phyloP scores from a whole-genome alignment of 2,113 vertebrate genomes.

The Lagopus muta region DNA sequence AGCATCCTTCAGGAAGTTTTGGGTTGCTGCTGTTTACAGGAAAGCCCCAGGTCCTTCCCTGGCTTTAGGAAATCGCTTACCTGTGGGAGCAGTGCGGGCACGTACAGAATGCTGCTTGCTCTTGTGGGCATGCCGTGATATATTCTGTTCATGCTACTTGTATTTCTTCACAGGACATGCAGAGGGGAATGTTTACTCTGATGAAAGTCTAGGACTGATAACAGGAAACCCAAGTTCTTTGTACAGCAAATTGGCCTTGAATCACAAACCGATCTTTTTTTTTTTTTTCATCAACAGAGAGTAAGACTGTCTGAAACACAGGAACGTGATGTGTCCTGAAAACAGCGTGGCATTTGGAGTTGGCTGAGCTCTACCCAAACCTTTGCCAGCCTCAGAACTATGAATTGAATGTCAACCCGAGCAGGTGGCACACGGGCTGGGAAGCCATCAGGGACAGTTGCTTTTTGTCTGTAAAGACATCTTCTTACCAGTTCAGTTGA shows the following conservation, averaged over 20 bases:
- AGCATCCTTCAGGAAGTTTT: neutral
- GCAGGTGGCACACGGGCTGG: slow-evolving; percentile 37
- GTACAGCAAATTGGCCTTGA: slow-evolving; percentile 50
- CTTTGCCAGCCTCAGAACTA: slow-evolving; percentile 42
- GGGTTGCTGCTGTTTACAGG: neutral
- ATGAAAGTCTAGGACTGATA: slow-evolving; percentile 71
- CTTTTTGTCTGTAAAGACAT: slow-evolving; percentile 22
- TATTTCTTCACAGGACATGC: slow-evolving; percentile 50
- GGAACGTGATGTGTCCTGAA: slow-evolving; percentile 56
- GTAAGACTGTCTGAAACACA: slow-evolving; percentile 51
- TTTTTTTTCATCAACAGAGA: slow-evolving; percentile 51
- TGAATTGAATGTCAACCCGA: slow-evolving; percentile 61
- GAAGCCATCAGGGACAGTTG: slow-evolving; percentile 20
- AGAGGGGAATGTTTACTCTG: slow-evolving; percentile 48
- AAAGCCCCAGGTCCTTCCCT: neutral
- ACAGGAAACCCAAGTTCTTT: slow-evolving; percentile 73
- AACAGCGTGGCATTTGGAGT: slow-evolving; percentile 66
- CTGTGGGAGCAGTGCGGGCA: neutral
- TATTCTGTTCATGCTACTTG: neutral
- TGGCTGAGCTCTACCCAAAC: slow-evolving; percentile 44
- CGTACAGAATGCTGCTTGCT: neutral
- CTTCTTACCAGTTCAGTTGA: neutral
- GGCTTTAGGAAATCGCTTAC: neutral
- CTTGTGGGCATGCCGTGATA: neutral
- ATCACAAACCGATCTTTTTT: slow-evolving; percentile 46